Base-by-base conservation (phyloP, 2,113 vertebrate genomes). In the Percina caprodes region DNA sequence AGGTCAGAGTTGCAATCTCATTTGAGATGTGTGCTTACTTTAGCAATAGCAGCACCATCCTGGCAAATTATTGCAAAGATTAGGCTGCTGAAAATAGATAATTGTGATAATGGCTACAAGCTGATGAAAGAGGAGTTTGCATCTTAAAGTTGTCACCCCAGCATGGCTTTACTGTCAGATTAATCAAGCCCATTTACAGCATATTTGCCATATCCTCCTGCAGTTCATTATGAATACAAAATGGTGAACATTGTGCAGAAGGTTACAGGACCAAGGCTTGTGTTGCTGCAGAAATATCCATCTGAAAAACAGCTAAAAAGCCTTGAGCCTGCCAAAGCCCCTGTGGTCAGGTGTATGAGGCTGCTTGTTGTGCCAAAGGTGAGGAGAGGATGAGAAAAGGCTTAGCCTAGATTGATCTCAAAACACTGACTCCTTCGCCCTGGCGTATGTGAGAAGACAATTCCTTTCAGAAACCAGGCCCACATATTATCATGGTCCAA, bases 1-100 rank as follows among this genome's bases (percentile, higher is more conserved):
- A 86, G 88, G 90, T 90, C 86, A 86, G 77, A 79, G 80, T 71
- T 65, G 12, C 79, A 77, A 72, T 86, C 86, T 91, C 77, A 76
- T 88, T 77, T 74, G 79, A 74, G 80, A 65, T 48, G 68, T 77
- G 74, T 63, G 35, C 86, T 69, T 70, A 58, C 84, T 84, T 77
- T 16, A 84, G 84, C 71, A 49, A 42, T 13, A 54, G 74, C 71
- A 0, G 74, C 65, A 24, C n/a, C 55, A 52, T 83, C 39, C 74
- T 33, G 7, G 6, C 67, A 74, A 74, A 88, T 81, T 78, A 74
- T 69, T 54, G 63, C 35, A 49, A 71, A 74, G 74, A 84, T 86
- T 26, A 60, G 42, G 55, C 45, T 7, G 52, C 74, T 65, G 82
- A 45, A 65, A 73, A 79, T 26, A 66, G 79, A 85, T 80, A 68